Evolutionary conservation across 1,140 invertebrate species (phyloP), one percentile per base, ranked within the genome.

Genomic region (Pseudomyrmex sp.): DNA sequence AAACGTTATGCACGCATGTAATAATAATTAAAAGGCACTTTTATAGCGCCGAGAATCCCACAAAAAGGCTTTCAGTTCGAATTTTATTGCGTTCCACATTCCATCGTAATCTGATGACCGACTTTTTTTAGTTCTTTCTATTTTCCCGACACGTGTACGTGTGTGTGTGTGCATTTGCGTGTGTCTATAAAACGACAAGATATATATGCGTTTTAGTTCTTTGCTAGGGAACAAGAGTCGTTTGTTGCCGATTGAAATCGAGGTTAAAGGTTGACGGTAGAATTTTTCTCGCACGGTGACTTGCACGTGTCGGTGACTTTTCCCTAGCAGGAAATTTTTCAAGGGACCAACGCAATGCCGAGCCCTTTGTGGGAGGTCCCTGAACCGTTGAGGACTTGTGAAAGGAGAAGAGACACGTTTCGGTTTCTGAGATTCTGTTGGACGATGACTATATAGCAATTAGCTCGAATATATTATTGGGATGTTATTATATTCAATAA

Each of bases 291-390:
- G 3, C 15, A 44, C 12, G 35, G 54, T 76, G 66, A 75, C 54
- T 54, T 72, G 79, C 79, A 82, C 59, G 85, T 83, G 83, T 84
- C 68, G 84, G 83, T 77, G 74, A 77, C 54, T 87, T 90, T 85
- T 83, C 62, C 58, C 48, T 50, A 18, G 48, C 59, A 48, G 59
- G 59, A 70, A 76, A 13, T 69, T 85, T 73, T 85, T 73, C 23
- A 58, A 82, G 72, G 65, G 89, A 88, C 86, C 86, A 90, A 89
- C 88, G 89, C 89, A 79, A 58, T 44, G 88, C 77, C 35, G 62
- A 65, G 12, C 48, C 61, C 89, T 89, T 86, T 89, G 88, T 84
- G 84, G 89, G 89, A 89, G 89, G 65, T 70, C 89, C 80, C 56
- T 58, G 62, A 86, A 87, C 66, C 62, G 58, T 85, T 73, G 62